phyloP scores from a whole-genome alignment of 2,113 vertebrate species.

The Periophthalmus modestus region DNA sequence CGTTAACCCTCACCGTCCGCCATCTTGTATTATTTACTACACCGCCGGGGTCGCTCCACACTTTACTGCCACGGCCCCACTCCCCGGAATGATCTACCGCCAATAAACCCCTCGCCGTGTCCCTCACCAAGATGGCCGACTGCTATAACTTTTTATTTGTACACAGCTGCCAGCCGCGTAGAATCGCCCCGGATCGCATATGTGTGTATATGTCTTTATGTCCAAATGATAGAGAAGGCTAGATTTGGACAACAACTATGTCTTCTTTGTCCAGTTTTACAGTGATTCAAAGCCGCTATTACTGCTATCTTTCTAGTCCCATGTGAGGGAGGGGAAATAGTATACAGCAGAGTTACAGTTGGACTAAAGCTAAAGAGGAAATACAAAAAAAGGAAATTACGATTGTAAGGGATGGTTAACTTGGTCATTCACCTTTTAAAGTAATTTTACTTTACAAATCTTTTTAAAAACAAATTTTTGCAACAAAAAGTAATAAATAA shows the following conservation, averaged over 20 bases:
- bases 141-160: constrained; percentile 49
- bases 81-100: constrained; percentile 45
- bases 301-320: background rate
- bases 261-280: constrained; percentile 33
- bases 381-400: no score
- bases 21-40: constrained; percentile 43
- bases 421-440: background rate
- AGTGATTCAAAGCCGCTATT: background rate
- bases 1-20: constrained; percentile 34
- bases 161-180: constrained; percentile 33
- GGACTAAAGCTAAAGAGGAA: background rate
- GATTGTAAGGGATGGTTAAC: background rate
- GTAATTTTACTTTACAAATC: no score
- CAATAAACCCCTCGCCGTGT: constrained; percentile 47
- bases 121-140: constrained; percentile 27
- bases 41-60: constrained; percentile 46
- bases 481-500: no score
- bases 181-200: constrained; percentile 27
- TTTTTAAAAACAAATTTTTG: no score
- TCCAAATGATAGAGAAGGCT: constrained; percentile 6
- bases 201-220: constrained; percentile 31
- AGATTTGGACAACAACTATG: constrained; percentile 26
- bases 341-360: background rate
- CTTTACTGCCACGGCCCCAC: constrained; percentile 43
- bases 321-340: background rate